A percentile compares a stretch with the other conserved stretches of the same genome.
phyloP scores from a whole-genome alignment of 1,140 invertebrate species.

The Bombus consobrinus region DNA sequence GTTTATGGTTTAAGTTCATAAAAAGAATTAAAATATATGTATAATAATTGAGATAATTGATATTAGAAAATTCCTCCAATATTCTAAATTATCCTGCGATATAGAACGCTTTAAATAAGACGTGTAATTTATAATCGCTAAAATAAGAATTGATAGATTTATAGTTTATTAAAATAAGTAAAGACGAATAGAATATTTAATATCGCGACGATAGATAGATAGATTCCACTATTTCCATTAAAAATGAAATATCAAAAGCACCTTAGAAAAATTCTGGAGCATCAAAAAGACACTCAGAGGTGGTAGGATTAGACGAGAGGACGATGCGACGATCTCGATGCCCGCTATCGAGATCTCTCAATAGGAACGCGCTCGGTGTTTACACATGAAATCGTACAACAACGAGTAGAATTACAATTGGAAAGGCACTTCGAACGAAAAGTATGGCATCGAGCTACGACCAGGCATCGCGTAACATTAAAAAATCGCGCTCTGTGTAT shows the following conservation, averaged over 20 bases:
- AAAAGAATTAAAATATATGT: too few species aligned
- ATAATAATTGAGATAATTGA: not conserved
- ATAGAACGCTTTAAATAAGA: not conserved
- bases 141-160: not conserved
- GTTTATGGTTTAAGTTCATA: too few species aligned
- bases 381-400: not conserved
- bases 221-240: not conserved
- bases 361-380: constrained; percentile 41
- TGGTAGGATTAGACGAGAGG: not conserved
- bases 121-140: not conserved
- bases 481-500: not conserved
- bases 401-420: constrained; percentile 48
- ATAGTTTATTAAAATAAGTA: too few species aligned
- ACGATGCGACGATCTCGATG: constrained; percentile 1
- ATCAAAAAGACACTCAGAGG: not conserved
- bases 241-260: not conserved
- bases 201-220: not conserved
- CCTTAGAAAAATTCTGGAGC: not conserved
- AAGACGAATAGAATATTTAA: not conserved
- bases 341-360: not conserved
- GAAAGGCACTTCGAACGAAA: constrained; percentile 69
- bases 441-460: constrained; percentile 39
- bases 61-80: not conserved
- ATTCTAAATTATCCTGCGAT: not conserved
- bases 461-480: not conserved